Evolutionary conservation across 2,797 vertebrate genomes (phyloP).

Genomic region (Gymnothorax reevesii): DNA sequence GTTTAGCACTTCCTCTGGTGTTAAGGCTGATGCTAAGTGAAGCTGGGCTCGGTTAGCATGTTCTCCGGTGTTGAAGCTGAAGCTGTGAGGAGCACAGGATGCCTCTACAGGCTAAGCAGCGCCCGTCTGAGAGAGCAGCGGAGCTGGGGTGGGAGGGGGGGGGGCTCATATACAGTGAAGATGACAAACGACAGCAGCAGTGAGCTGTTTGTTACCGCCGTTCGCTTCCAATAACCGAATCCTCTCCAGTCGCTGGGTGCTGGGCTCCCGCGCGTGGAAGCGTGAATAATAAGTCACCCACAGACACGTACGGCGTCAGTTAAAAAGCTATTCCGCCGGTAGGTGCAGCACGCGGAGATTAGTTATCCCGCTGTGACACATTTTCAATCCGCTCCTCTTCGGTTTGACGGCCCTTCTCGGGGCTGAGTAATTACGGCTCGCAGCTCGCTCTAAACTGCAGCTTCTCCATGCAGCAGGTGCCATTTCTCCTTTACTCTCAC

Average conservation of each 20-base stretch:
- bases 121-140: not conserved
- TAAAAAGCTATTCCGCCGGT: slow-evolving; percentile 31
- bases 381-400: slow-evolving; percentile 29
- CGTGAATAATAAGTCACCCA: slow-evolving; percentile 23
- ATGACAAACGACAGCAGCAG: not conserved
- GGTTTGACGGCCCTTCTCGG: slow-evolving; percentile 24
- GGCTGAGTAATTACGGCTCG: slow-evolving; percentile 22
- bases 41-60: not conserved
- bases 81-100: not conserved
- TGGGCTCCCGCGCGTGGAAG: not conserved
- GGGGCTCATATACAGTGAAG: not conserved
- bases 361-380: slow-evolving; percentile 27
- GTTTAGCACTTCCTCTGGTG: too few relatives aligned
- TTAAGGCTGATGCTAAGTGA: not conserved
- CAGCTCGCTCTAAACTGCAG: slow-evolving; percentile 20
- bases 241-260: not conserved
- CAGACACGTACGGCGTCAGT: slow-evolving; percentile 18
- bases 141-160: not conserved
- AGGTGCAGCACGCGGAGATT: slow-evolving; percentile 23
- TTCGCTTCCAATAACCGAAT: not conserved
- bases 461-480: not conserved
- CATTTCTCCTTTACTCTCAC: not conserved
- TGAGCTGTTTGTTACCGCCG: not conserved
- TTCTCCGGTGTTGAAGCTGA: not conserved
- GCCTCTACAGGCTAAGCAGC: too few relatives aligned